Conservation (phyloP, 2,113 vertebrate genomes). For the Nesogale talazaci region DNA sequence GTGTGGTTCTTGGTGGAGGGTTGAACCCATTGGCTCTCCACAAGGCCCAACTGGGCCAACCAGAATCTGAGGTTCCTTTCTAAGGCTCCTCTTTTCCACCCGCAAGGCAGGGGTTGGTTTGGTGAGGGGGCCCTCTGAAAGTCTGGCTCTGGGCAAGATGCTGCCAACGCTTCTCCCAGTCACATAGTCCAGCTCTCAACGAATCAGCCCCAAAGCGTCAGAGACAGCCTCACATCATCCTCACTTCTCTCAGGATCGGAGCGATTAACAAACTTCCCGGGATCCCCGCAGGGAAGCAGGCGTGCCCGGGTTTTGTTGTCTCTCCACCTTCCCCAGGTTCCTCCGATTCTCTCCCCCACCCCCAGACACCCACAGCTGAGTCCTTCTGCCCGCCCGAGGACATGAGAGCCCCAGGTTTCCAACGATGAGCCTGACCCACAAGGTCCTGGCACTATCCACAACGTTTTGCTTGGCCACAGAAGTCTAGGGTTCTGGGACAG, state of each 20-base stretch:
- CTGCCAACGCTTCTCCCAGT: neutral
- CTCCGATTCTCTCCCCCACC: no score
- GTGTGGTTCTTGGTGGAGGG: no score
- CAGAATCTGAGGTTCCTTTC: neutral
- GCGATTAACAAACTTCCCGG: neutral
- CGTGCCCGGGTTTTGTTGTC: neutral
- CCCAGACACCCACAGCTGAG: neutral
- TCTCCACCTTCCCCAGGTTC: neutral
- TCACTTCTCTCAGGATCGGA: neutral
- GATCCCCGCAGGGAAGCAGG: neutral
- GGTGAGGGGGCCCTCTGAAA: neutral
- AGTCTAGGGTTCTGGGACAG: neutral
- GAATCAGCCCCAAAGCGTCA: neutral
- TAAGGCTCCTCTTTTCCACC: neutral
- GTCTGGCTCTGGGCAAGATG: neutral
- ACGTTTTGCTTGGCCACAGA: neutral
- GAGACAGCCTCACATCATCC: neutral
- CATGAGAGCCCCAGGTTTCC: no score
- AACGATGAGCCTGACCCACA: no score
- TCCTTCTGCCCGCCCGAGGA: neutral
- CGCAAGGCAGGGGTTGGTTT: neutral
- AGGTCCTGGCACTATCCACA: neutral
- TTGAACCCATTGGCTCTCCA: no score
- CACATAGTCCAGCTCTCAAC: neutral
- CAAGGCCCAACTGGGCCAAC: no score